Evolutionary conservation across 1,140 invertebrate genomes (phyloP), one percentile per base, ranked within the genome.

Genomic region (Neodiprion lecontei): DNA sequence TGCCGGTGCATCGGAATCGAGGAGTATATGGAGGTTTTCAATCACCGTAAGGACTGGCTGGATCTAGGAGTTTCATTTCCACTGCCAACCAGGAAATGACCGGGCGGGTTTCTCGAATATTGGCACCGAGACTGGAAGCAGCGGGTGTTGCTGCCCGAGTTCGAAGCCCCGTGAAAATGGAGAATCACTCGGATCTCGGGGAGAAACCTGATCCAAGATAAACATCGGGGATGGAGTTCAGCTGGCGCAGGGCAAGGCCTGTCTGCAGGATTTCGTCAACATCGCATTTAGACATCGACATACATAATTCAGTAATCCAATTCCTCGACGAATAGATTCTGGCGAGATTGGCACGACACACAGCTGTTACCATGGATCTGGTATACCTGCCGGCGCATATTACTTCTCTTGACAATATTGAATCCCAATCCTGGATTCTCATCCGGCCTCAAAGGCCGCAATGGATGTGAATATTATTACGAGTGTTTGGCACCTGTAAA

Each of bases 1-100:
- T 81, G 79, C 73, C 70, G 1, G 75, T 74, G 76, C 78, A 80
- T 84, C 73, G 72, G 76, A 17, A 17, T 61, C 65, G 76, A 75
- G 50, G 76, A 79, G 75, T 74, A 9, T 9, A 61, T 12, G 5
- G 73, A 53, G n/a, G 69, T 69, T 67, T 23, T 81, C 76, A 74
- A 82, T 82, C 78, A 77, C 70, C 76, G 75, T 12, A 61, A 61
- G 53, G 4, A 17, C 53, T 61, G n/a, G 53, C 9, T 40, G 28
- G 28, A 61, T 61, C 53, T 61, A 61, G 53, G 53, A 61, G 53
- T 61, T 61, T 61, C 53, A 61, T 61, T 61, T 61, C 11, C n/a
- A 61, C 53, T 61, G 53, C 53, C 53, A 61, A 61, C 5, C 53
- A 61, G 53, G 53, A 61, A 61, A 61, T 61, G 53, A 61, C 53